Conservation (phyloP, 2,888 invertebrate genomes). For the Diaphora mendica region DNA sequence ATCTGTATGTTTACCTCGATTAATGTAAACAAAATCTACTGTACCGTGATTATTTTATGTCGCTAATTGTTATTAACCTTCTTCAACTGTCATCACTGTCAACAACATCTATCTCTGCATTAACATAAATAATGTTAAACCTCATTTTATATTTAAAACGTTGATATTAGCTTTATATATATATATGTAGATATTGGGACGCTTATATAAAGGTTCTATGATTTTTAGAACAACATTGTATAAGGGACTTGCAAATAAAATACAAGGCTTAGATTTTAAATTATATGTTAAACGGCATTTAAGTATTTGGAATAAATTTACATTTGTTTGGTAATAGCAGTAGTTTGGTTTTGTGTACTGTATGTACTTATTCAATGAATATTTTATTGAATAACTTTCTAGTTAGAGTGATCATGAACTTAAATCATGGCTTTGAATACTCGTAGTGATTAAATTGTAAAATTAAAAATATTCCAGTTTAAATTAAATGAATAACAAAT, state of each 20-base stretch:
- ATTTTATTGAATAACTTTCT: not conserved
- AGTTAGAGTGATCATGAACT: not conserved
- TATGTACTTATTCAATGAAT: not conserved
- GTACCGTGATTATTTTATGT: conserved; percentile 3
- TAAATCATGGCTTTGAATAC: not conserved
- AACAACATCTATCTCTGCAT: not conserved
- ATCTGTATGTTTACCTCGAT: not conserved
- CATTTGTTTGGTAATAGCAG: too few species aligned
- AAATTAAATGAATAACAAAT: too few species aligned
- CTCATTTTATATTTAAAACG: not conserved
- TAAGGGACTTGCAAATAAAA: not conserved
- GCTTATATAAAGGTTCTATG: not conserved
- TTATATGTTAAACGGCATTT: not conserved
- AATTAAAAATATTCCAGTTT: not conserved
- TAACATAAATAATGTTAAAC: not conserved
- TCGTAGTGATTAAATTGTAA: not conserved
- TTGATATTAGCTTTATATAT: not conserved
- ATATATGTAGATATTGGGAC: too few species aligned
- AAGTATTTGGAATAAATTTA: not conserved
- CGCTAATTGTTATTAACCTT: not conserved
- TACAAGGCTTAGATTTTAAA: not conserved
- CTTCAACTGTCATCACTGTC: not conserved
- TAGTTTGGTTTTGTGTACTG: not conserved
- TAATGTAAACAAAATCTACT: not conserved
- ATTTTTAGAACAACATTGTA: not conserved